Percentiles rank a stretch among this genome's conserved stretches.
Evolutionary conservation across 2,797 vertebrate genomes (phyloP).

Genomic region (Toxotes lorentzi): DNA sequence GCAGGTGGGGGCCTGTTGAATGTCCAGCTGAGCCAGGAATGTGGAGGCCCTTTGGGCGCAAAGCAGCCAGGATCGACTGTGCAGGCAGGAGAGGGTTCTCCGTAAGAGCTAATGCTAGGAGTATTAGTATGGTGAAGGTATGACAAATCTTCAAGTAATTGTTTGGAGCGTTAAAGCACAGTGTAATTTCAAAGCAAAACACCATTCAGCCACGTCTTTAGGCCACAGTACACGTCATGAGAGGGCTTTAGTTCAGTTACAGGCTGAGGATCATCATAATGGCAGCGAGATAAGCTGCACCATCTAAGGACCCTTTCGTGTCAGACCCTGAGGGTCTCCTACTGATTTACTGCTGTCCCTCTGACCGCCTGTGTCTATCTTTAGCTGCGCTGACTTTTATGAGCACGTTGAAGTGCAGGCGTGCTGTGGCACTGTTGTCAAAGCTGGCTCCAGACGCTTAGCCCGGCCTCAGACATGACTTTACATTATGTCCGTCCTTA

Average conservation of each 20-base stretch:
- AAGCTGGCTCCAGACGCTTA: slow-evolving; percentile 45
- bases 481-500: slow-evolving; percentile 32
- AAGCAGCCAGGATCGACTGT: slow-evolving; percentile 37
- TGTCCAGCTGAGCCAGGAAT: slow-evolving; percentile 82
- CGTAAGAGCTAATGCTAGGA: neutral
- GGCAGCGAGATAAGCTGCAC: slow-evolving; percentile 37
- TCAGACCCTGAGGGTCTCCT: slow-evolving; percentile 51
- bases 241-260: slow-evolving; percentile 34
- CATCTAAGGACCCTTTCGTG: slow-evolving; percentile 59
- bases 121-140: neutral
- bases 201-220: neutral
- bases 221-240: slow-evolving; percentile 14
- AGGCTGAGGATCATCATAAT: slow-evolving; percentile 46
- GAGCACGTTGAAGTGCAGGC: slow-evolving; percentile 58
- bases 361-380: slow-evolving; percentile 71
- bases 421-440: slow-evolving; percentile 51
- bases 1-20: slow-evolving; percentile 80
- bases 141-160: slow-evolving; percentile 8
- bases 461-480: slow-evolving; percentile 31
- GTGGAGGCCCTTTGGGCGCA: slow-evolving; percentile 65
- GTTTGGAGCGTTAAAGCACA: slow-evolving; percentile 30
- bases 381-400: slow-evolving; percentile 73
- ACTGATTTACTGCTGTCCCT: slow-evolving; percentile 72
- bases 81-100: slow-evolving; percentile 30
- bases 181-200: slow-evolving; percentile 16